These are phyloP conservation scores for Cyprinodon brontotheroides DNA, from an alignment of 2,113 vertebrate genomes.

Conservation along the genomic window DNA sequence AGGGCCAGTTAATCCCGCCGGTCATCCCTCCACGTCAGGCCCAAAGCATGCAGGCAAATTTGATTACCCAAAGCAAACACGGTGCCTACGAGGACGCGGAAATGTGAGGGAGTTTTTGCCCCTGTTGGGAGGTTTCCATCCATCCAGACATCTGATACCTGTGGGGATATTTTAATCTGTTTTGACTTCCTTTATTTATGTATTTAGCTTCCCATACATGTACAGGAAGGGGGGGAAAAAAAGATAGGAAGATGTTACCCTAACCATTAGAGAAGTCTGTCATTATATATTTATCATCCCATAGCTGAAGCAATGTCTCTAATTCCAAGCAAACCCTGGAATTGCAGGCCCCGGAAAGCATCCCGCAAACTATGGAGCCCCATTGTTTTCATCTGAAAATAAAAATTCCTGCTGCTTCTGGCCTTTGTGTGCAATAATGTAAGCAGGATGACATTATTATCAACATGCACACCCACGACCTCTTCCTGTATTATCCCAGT, in stretches of 20 bases:
- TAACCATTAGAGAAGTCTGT: conserved; percentile 63
- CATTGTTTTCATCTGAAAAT: conserved; percentile 65
- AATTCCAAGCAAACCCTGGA: conserved; percentile 52
- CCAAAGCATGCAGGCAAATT: conserved; percentile 68
- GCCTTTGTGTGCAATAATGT: conserved; percentile 58
- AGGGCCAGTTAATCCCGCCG: conserved; percentile 67
- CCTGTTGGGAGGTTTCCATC: conserved; percentile 5
- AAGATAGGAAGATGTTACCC: conserved; percentile 60
- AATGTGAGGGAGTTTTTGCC: conserved; percentile 35
- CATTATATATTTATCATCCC: conserved; percentile 73
- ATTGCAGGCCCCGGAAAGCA: conserved; percentile 47
- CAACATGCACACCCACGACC: conserved; percentile 56
- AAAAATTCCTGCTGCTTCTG: conserved; percentile 52
- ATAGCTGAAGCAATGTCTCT: conserved; percentile 60
- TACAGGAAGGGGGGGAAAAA: conserved; percentile 9
- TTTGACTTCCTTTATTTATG: conserved; percentile 54
- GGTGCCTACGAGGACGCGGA: conserved; percentile 59
- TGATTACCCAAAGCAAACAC: conserved; percentile 70
- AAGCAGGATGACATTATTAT: conserved; percentile 68
- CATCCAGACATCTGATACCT: conserved; percentile 54
- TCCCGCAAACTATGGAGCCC: conserved; percentile 54
- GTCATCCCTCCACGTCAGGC: conserved; percentile 65
- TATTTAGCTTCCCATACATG: conserved; percentile 55
- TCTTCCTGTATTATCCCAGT: conserved; percentile 54
- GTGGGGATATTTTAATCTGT: conserved; percentile 62